Evolutionary conservation across 2,888 invertebrate species (phyloP), one percentile per base, ranked within the genome.

Genomic region (Blera fallax): DNA sequence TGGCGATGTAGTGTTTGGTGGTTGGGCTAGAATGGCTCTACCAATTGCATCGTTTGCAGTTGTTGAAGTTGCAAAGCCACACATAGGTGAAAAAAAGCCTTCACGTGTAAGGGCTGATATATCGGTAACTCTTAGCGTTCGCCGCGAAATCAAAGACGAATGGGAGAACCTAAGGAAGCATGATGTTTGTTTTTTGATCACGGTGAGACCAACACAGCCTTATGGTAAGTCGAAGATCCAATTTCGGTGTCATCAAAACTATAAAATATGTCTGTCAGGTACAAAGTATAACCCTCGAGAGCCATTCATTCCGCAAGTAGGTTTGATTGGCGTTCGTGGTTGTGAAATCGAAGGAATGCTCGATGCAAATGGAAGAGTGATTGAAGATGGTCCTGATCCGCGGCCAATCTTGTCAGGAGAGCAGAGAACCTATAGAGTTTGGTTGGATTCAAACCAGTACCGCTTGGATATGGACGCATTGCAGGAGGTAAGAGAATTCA

Each of bases 331-430:
- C 90, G 98, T 99, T 0, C 94, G 99, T 16, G 99, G 99, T 0
- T 99, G 99, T 92, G 99, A 99, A 92, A 96, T 99, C 32, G 99
- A 99, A 92, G 99, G 99, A 1, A 97, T 99, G 97, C 92, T 99
- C 64, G 99, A 99, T 90, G 96, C 96, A 7, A 97, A 97, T 78
- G 99, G 99, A 0, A 94, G 97, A 85, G 97, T 99, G 3, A 98
- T 99, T 73, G 99, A 99, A 91, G 99, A 99, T 91, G 97, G 97
- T 0, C 97, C 97, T 0, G 98, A 97, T 89, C 97, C 97, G 0
- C 94, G 96, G 87, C 98, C 98, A 0, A 94, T 95, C 87, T 91
- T 99, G 29, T 95, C 96, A 0, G 99, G 98, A 0, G 98, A 98
- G 89, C 95, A 95, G 24, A 94, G 99, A 87, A 98, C 98, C 0